Evolutionary conservation across 2,797 vertebrate genomes (phyloP), one percentile per base, ranked within the genome.

Genomic region (Lagodon rhomboides): DNA sequence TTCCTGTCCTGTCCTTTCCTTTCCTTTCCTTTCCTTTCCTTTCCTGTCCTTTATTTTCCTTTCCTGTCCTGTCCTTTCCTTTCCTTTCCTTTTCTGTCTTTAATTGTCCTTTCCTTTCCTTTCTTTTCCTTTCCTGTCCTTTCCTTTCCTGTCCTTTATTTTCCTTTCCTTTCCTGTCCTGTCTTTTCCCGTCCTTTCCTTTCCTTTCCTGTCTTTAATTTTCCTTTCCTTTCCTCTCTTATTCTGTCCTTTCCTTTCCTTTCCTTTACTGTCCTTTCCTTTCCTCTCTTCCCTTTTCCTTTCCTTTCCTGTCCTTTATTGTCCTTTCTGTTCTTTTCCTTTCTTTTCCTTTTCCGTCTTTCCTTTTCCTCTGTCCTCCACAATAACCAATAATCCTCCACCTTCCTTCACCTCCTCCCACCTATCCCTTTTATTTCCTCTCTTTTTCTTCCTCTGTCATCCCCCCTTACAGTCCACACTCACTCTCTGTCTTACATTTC

Each of bases 381-480:
- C 38, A 38, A 38, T 11, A 38, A 38, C 38, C 38, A 70, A 41
- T 67, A 12, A 65, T 54, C 70, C 30, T 65, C 51, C 58, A 65
- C 49, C 62, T 77, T 13, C 51, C 80, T 77, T 70, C 72, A 55
- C 43, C 50, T 27, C 44, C 44, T 5, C 17, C 53, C 55, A 0
- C 25, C 22, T n/a, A 22, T 4, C 12, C 54, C 25, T 61, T 53
- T 30, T 0, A 12, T 49, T 61, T 20, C 12, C 30, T 20, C 15
- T 56, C 38, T 5, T 22, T 22, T 23, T 22, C 30, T n/a, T 17
- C 49, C 22, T 51, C 25, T 17, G 27, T 62, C n/a, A 12, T 46
- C 50, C 56, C 9, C 30, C 55, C 54, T 58, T 7, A 51, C 20
- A 22, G 43, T 55, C 41, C 55, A 69, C 64, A 62, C 18, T 49